Evolutionary conservation across 2,113 vertebrate genomes (phyloP), one percentile per base, ranked within the genome.

Genomic region (Elaphurus davidianus): DNA sequence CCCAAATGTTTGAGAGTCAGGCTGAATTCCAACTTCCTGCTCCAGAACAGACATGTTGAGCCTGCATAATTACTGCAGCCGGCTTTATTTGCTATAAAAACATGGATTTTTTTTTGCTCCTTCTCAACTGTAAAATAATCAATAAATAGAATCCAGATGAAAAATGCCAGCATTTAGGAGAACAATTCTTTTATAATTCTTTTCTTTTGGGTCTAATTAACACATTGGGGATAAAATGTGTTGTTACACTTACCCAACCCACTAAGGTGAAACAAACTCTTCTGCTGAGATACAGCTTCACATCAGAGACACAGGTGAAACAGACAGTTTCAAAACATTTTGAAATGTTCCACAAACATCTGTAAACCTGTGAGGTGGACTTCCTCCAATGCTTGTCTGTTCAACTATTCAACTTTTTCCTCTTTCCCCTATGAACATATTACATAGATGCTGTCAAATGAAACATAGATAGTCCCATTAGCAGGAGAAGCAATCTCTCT

Each of bases 61-160:
- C 95, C 43, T 98, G 96, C 97, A 95, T 64, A 98, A 98, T 94
- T 94, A 97, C 83, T 81, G 93, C 74, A 93, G 84, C 95, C 90
- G 87, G 96, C 91, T 30, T 0, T 79, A 82, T 87, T 91, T 83
- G 33, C 97, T 98, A 74, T 5, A 97, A 98, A 98, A 98, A 97
- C n/a, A 97, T 96, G 62, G 97, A 97, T 98, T 95, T 5, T 67
- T 45, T 50, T 82, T 94, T 98, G 81, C 23, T 98, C 50, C 81
- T 82, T 98, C 97, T 94, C 90, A 52, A 95, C 94, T 97, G 90
- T 97, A 98, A 97, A 98, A 98, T 97, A 98, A 98, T 98, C 98
- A 33, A 98, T 98, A 98, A 94, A 96, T 92, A 98, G 97, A 96
- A 98, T 98, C 92, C 90, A 97, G 92, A 98, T 98, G 97, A 98